Conservation (phyloP, 2,113 vertebrate species). For the Toxotes jaculatrix region DNA sequence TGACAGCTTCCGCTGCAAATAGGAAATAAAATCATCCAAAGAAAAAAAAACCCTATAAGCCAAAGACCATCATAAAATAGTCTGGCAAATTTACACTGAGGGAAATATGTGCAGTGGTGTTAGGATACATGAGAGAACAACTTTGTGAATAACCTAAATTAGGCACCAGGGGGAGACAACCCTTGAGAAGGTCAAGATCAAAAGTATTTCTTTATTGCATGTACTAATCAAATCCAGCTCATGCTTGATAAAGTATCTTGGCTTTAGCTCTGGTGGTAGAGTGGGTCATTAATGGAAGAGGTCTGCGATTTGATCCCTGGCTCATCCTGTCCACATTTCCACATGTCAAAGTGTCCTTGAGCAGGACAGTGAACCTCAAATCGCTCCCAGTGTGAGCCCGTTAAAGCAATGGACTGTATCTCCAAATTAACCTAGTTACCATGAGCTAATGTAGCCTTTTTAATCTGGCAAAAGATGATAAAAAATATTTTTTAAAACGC, state of each 20-base stretch:
- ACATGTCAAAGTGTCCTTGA: background rate
- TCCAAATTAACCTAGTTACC: too few relatives aligned
- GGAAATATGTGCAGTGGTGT: background rate
- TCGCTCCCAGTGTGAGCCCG: background rate
- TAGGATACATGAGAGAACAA: background rate
- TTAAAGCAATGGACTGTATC: too few relatives aligned
- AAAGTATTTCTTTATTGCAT: background rate
- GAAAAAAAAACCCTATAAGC: background rate
- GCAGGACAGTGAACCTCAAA: background rate
- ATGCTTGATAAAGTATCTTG: too few relatives aligned
- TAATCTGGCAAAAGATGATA: too few relatives aligned
- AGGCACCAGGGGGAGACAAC: background rate
- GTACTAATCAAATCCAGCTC: background rate
- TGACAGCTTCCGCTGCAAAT: background rate
- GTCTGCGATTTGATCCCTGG: background rate
- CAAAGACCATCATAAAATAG: background rate
- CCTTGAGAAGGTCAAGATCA: background rate
- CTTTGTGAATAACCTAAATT: background rate
- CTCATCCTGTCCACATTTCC: background rate
- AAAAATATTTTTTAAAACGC: too few relatives aligned
- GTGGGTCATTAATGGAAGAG: background rate
- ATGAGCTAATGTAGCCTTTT: too few relatives aligned
- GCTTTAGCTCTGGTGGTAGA: background rate
- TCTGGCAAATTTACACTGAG: background rate
- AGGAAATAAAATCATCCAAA: background rate